Evolutionary conservation across 2,888 invertebrate genomes (phyloP).

Genomic region (Dryomyza anilis): DNA sequence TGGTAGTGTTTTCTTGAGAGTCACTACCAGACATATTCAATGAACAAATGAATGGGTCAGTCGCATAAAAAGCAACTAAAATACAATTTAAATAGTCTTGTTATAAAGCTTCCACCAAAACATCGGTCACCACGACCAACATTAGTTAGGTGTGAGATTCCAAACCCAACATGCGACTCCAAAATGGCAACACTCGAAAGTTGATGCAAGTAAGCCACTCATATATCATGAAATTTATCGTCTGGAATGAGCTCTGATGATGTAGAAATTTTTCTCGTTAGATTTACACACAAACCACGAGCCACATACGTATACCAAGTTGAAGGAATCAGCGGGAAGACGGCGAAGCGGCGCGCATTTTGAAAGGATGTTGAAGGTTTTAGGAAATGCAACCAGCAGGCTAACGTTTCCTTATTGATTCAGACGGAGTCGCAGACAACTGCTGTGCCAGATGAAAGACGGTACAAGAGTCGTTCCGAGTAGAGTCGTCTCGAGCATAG

Average conservation of each 20-base stretch:
- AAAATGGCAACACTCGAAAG: not conserved
- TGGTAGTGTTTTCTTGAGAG: too few species aligned
- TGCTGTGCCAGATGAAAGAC: not conserved
- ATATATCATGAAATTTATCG: conserved; percentile 61
- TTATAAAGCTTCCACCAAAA: too few species aligned
- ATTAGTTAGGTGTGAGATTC: too few species aligned
- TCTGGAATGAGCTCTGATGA: conserved; percentile 61
- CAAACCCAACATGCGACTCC: too few species aligned
- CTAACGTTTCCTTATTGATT: conserved; percentile 25
- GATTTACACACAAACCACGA: conserved; percentile 45
- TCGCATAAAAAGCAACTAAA: too few species aligned
- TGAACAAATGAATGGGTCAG: too few species aligned
- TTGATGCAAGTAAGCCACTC: too few species aligned
- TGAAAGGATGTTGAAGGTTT: not conserved
- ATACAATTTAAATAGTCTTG: too few species aligned
- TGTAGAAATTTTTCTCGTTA: conserved; percentile 60
- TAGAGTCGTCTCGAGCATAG: not conserved
- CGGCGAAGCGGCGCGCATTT: not conserved
- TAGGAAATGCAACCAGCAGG: not conserved
- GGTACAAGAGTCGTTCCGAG: not conserved
- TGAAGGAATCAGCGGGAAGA: not conserved
- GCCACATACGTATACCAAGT: too few species aligned
- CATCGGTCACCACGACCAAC: too few species aligned
- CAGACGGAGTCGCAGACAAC: not conserved
- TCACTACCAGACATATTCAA: too few species aligned